Evolutionary conservation across 2,797 vertebrate genomes (phyloP), one percentile per base, ranked within the genome.

Genomic region (Paedocypris micromegethes): DNA sequence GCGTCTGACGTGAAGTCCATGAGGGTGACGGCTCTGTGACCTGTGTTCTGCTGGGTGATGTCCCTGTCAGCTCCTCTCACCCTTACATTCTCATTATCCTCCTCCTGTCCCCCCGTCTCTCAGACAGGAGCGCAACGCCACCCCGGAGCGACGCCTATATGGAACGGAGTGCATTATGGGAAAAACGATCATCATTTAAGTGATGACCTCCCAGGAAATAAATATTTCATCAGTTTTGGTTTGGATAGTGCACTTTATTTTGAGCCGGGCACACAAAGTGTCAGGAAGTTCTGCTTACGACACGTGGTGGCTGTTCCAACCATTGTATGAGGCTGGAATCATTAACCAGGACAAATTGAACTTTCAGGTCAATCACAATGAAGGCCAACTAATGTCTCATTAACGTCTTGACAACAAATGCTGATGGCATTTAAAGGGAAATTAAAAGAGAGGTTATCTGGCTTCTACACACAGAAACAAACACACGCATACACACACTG

Each of bases 31-130:
- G 68, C 62, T 62, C 67, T 58, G 38, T 70, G 67, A 73, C 79
- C 85, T 84, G 80, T 79, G 83, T 79, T 84, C 78, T 80, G 80
- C 79, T 73, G 78, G 76, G 86, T 87, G 89, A 88, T 87, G 87
- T 83, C 85, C 78, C 86, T 86, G 87, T 88, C 87, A 89, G 78
- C 84, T 66, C 60, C 81, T 82, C 84, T 79, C 85, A 86, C 86
- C 78, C 86, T 87, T 86, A 88, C 82, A 84, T 89, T 83, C 88
- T 90, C 89, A 89, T 90, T 89, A 88, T 82, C 68, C 71, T 70
- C 50, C 68, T 66, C 71, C 73, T 59, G 53, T 75, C 68, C 58
- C 37, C 50, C 46, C 65, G 60, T 62, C 23, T 63, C 59, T 50
- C 52, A 47, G 45, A 63, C 60, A 70, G 58, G 42, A 68, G 47